Evolutionary conservation across 2,888 invertebrate species (phyloP), one percentile per base, ranked within the genome.

Genomic region (Onchidella celtica): DNA sequence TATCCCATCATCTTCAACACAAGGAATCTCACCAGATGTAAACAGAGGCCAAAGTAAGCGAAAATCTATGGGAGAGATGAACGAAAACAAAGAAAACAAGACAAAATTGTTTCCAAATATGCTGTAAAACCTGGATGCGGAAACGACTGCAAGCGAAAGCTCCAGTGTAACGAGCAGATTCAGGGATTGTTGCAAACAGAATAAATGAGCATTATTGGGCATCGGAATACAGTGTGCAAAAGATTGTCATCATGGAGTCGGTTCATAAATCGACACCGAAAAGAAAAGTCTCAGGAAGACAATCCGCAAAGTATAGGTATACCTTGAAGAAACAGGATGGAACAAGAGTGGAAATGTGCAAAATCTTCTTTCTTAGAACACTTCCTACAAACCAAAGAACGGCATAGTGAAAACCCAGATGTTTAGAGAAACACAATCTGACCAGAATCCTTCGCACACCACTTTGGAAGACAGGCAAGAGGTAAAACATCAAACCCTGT

Each of bases 381-480:
- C n/a, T 61, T 61, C 11, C 61, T 61, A 27, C 61, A 61, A 21
- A 21, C 61, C 61, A 61, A 61, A 61, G 47, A 61, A 27, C n/a
- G 61, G n/a, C 61, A 61, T 61, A 61, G 27, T 61, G 6, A 61
- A 14, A 61, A 61, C 61, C n/a, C 61, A 61, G 9, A 47, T 6
- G 47, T 47, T 47, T 47, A 47, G 47, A 47, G 47, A n/a, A n/a
- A 47, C 6, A 47, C 47, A 47, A 17, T 47, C 47, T 47, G 47
- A 47, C 47, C 17, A 47, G 47, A 47, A 47, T 47, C 17, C 17
- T 47, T 47, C 47, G 47, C 47, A 47, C 47, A 47, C 47, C 47
- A 61, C n/a, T 24, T 61, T 61, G 61, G 61, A 61, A 61, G 61
- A 27, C n/a, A 24, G 61, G 61, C 61, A n/a, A n/a, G 61, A 61